Percentiles rank a stretch among this genome's conserved stretches.
Conservation (phyloP, 2,113 vertebrate species). For the Alethe castanea region DNA sequence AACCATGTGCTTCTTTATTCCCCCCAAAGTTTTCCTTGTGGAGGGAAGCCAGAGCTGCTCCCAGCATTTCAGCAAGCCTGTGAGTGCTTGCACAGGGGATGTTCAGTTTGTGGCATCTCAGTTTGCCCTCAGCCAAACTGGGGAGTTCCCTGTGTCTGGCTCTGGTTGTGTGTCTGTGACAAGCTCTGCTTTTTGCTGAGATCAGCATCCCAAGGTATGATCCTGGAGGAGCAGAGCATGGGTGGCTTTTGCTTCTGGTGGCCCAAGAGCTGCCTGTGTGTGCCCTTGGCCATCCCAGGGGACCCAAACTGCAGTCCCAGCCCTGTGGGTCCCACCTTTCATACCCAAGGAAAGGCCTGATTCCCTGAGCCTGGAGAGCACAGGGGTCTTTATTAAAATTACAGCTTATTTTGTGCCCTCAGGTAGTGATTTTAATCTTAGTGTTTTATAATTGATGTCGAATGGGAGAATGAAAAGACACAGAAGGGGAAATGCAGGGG, state of each 20-base stretch:
- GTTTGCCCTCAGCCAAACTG: neutral
- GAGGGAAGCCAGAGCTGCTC: neutral
- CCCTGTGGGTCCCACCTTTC: neutral
- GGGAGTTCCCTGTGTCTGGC: neutral
- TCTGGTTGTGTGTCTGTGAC: neutral
- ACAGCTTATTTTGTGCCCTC: neutral
- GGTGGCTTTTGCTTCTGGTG: neutral
- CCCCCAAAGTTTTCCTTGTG: neutral
- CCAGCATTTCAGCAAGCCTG: neutral
- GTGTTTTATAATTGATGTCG: neutral
- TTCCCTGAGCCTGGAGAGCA: neutral
- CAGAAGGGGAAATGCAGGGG: neutral
- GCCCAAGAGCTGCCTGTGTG: neutral
- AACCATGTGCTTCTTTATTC: neutral
- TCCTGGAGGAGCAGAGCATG: neutral
- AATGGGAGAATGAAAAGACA: neutral
- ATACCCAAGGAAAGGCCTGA: neutral
- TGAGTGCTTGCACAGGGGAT: neutral
- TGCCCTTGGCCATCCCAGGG: neutral
- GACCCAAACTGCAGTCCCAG: neutral
- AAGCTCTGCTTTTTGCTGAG: neutral
- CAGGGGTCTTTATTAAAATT: neutral
- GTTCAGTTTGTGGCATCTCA: neutral
- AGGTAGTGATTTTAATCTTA: neutral
- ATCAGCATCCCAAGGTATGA: rapidly evolving